Base-by-base conservation (phyloP, 2,113 vertebrate species). In the Plectropomus leopardus region DNA sequence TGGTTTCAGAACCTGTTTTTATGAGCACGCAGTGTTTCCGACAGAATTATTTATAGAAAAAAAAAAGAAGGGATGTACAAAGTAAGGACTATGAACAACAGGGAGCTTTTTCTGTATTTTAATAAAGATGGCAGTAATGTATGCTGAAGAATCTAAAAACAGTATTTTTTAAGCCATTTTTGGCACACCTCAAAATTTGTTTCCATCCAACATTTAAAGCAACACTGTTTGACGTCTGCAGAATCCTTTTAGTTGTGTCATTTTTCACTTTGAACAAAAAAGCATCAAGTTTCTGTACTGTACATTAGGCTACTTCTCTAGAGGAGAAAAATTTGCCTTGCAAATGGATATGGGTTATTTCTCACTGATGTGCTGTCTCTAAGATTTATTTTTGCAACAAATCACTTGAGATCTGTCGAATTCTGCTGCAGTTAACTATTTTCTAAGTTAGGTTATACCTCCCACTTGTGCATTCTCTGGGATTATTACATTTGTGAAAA, bases 241-340 rank as follows among this genome's bases (percentile, higher is more conserved):
- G 82, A 68, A 72, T 36, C 21, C 36, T 32, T 70, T 73, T 64
- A 64, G 63, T 28, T 47, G 32, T 78, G 17, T 61, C 26, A 55
- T 77, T 86, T 85, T 82, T 60, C 45, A 55, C 66, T 69, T 11
- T 60, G 9, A 58, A 71, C 32, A 57, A 64, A 70, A 40, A 66
- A 30, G 13, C 23, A 57, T 28, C 9, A 15, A 4, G n/a, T 82
- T 79, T 50, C 54, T 53, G 3, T 78, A 17, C 48, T 51, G 60
- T 82, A 70, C 54, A 54, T 77, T 83, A 53, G 51, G 78, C 45
- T 57, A 21, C 65, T 69, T 82, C 84, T 81, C 58, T 7, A 10
- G 75, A 80, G 83, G 57, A 53, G 16, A 67, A n/a, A 21, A 89
- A 40, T 89, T 53, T 88, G 85, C 82, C 76, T 91, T 90, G 84